phyloP scores from a whole-genome alignment of 2,888 invertebrate species.

The Panopea generosa region DNA sequence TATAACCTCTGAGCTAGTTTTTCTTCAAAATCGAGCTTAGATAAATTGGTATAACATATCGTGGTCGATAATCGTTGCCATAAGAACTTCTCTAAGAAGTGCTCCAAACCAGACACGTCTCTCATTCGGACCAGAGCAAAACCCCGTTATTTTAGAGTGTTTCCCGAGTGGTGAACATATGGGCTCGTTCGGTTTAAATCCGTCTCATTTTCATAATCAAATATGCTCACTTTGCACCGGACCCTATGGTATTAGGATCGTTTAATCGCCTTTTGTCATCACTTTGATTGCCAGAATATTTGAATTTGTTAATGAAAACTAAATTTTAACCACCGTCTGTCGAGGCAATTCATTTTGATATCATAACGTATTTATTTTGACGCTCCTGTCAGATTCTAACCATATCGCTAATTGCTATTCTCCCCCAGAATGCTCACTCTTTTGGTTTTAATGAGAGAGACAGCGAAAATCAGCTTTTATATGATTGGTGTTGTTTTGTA shows the following conservation, averaged over 20 bases:
- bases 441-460: too few relatives aligned
- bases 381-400: slow-evolving; percentile 27
- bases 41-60: too few relatives aligned
- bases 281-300: slow-evolving; percentile 59
- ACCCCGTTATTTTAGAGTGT: slow-evolving; percentile 1
- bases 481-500: too few relatives aligned
- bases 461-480: too few relatives aligned
- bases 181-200: slow-evolving; percentile 49
- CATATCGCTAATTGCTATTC: slow-evolving; percentile 21
- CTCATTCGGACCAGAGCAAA: background rate
- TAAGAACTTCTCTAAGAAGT: too few relatives aligned
- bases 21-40: too few relatives aligned
- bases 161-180: slow-evolving; percentile 50
- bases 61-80: too few relatives aligned
- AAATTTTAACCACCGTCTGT: slow-evolving; percentile 61
- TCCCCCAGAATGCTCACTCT: too few relatives aligned
- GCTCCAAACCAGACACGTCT: too few relatives aligned
- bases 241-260: slow-evolving; percentile 51
- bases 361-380: slow-evolving; percentile 53
- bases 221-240: slow-evolving; percentile 59
- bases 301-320: slow-evolving; percentile 67
- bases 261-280: slow-evolving; percentile 62
- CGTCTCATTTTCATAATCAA: slow-evolving; percentile 66
- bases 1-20: too few relatives aligned
- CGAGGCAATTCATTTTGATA: slow-evolving; percentile 54